phyloP scores from a whole-genome alignment of 2,888 invertebrate species.

The Parasteatoda lunata region DNA sequence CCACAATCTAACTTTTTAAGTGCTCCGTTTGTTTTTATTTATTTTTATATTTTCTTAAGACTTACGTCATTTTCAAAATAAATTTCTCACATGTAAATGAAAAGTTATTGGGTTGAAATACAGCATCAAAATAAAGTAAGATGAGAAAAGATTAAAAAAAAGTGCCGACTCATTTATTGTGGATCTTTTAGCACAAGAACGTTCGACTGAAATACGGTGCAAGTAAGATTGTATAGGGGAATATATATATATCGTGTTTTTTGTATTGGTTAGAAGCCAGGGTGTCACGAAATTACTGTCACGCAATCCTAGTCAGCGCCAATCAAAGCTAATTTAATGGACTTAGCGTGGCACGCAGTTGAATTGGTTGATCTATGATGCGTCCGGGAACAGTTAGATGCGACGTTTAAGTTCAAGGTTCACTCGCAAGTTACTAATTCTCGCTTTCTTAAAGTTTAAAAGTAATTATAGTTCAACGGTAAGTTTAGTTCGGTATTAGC shows the following conservation, averaged over 20 bases:
- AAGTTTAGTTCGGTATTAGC: no score
- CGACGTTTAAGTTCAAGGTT: not conserved
- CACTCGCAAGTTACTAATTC: no score
- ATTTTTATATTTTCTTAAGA: no score
- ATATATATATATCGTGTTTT: not conserved
- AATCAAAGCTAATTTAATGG: conserved; percentile 63
- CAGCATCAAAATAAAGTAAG: not conserved
- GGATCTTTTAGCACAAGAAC: not conserved
- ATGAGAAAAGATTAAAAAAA: not conserved
- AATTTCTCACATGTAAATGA: no score
- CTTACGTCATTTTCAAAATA: no score
- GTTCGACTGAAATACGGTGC: not conserved
- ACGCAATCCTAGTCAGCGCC: conserved; percentile 60
- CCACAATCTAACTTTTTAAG: no score
- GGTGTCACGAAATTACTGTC: conserved; percentile 18
- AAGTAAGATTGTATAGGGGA: not conserved
- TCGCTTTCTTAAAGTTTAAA: no score
- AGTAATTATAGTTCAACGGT: no score
- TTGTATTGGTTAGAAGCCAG: not conserved
- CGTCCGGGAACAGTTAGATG: not conserved
- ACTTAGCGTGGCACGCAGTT: conserved; percentile 17
- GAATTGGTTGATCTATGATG: conserved; percentile 9
- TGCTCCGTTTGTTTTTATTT: no score
- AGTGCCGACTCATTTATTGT: not conserved
- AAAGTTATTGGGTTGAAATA: no score